These are phyloP conservation scores for Drosophila testacea DNA, from an alignment of 2,888 invertebrate species.

Conservation along the genomic window DNA sequence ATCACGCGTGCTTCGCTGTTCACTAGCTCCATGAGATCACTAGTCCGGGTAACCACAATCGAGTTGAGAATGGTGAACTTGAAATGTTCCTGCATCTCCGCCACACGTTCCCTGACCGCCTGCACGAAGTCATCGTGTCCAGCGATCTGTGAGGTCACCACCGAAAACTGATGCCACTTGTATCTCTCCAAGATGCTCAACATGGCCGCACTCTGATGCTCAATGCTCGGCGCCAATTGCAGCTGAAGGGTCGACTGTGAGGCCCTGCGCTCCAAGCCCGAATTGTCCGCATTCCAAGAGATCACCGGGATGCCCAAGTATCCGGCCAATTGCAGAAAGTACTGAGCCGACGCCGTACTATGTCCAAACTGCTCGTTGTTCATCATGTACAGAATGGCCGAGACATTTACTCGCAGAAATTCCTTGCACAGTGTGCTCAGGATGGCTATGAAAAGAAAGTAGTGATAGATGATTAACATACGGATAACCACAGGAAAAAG, in stretches of 20 bases:
- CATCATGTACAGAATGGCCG: slow-evolving; percentile 97
- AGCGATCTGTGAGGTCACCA: slow-evolving; percentile 96
- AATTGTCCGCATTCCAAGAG: slow-evolving; percentile 99
- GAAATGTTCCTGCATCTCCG: slow-evolving; percentile 91
- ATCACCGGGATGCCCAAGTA: slow-evolving; percentile 98
- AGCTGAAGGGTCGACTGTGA: slow-evolving; percentile 95
- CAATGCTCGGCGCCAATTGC: slow-evolving; percentile 97
- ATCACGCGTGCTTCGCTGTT: slow-evolving; percentile 96
- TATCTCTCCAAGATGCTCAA: slow-evolving; percentile 96
- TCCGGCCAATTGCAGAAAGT: slow-evolving; percentile 96
- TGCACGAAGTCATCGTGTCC: slow-evolving; percentile 98
- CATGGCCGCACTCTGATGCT: slow-evolving; percentile 98
- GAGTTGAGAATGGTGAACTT: slow-evolving; percentile 95
- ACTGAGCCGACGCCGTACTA: slow-evolving; percentile 96
- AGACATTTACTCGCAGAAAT: slow-evolving; percentile 94
- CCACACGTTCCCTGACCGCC: slow-evolving; percentile 94
- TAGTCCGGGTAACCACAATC: slow-evolving; percentile 91
- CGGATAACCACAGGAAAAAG: too few relatives aligned
- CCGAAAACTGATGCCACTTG: slow-evolving; percentile 98
- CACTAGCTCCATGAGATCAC: slow-evolving; percentile 92
- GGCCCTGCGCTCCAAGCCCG: slow-evolving; percentile 92
- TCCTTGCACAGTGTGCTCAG: slow-evolving; percentile 94
- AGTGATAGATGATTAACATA: too few relatives aligned
- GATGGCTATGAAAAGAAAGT: slow-evolving; percentile 87
- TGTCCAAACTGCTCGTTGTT: slow-evolving; percentile 97